A percentile compares a stretch with the other conserved stretches of the same genome.
Evolutionary conservation across 2,797 vertebrate species (phyloP).

Genomic region (Zenarchopterus dispar): DNA sequence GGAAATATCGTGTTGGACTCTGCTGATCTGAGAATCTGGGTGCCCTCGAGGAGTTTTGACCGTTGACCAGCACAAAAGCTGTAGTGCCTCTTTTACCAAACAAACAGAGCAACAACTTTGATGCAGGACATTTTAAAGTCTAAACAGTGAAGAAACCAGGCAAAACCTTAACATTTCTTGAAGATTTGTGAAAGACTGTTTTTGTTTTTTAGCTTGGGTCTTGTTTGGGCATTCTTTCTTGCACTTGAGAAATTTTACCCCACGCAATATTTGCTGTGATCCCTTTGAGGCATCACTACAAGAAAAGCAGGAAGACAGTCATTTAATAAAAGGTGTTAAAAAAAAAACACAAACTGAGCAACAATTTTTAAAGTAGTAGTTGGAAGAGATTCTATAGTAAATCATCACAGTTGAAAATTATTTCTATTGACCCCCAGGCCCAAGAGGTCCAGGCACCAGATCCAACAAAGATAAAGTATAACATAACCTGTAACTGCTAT

Average conservation of each 20-base stretch:
- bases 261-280: neutral
- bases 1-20: conserved; percentile 81
- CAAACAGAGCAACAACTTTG: conserved; percentile 34
- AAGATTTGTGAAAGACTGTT: neutral
- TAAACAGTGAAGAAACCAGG: neutral
- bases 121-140: conserved; percentile 4
- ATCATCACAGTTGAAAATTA: too few species aligned
- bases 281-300: neutral
- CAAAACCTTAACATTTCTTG: neutral
- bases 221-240: neutral
- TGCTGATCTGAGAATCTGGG: conserved; percentile 44
- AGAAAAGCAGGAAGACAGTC: neutral
- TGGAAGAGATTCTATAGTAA: too few species aligned
- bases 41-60: conserved; percentile 21
- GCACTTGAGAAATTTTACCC: neutral
- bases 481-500: too few species aligned
- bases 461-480: too few species aligned
- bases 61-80: conserved; percentile 29
- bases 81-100: conserved; percentile 40
- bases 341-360: neutral
- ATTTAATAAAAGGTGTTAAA: neutral
- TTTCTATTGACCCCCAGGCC: too few species aligned
- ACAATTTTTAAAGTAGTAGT: neutral
- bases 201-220: neutral
- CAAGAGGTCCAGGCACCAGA: too few species aligned